A percentile compares a stretch with the other conserved stretches of the same genome.
phyloP scores from a whole-genome alignment of 2,113 vertebrate genomes.

The Ophthalmolycus amberensis region DNA sequence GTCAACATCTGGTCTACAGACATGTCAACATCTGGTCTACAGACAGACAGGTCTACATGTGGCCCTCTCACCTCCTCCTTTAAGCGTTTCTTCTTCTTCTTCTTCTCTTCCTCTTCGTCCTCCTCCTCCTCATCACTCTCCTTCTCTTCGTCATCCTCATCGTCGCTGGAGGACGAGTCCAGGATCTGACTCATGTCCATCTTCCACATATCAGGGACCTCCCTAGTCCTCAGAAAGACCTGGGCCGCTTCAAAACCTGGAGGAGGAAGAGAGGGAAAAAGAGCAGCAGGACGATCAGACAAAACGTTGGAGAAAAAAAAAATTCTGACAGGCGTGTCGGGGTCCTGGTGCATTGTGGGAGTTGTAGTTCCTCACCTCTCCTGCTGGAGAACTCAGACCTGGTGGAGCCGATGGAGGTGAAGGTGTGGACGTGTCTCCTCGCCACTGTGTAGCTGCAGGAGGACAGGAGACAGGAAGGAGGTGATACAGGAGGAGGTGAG shows the following conservation, averaged over 20 bases:
- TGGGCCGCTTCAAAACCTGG: conserved; percentile 89
- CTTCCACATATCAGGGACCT: conserved; percentile 93
- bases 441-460: conserved; percentile 87
- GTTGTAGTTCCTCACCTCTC: conserved; percentile 84
- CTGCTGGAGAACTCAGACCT: conserved; percentile 85
- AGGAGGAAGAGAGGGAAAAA: neutral
- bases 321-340: neutral
- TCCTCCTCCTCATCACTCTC: conserved; percentile 86
- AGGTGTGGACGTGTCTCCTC: conserved; percentile 89
- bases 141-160: conserved; percentile 86
- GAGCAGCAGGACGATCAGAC: neutral
- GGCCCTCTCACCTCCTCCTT: conserved; percentile 75
- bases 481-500: neutral
- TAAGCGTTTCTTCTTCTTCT: conserved; percentile 65
- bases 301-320: too few relatives aligned
- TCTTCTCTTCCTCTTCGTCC: conserved; percentile 83
- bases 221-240: conserved; percentile 83
- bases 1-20: neutral
- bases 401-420: conserved; percentile 82
- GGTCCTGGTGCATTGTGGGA: conserved; percentile 18
- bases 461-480: neutral
- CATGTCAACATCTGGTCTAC: too few relatives aligned
- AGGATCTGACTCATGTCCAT: conserved; percentile 98
- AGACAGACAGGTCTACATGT: neutral
- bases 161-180: conserved; percentile 96